Conservation (phyloP, 2,113 vertebrate genomes). For the Anolis carolinensis region DNA sequence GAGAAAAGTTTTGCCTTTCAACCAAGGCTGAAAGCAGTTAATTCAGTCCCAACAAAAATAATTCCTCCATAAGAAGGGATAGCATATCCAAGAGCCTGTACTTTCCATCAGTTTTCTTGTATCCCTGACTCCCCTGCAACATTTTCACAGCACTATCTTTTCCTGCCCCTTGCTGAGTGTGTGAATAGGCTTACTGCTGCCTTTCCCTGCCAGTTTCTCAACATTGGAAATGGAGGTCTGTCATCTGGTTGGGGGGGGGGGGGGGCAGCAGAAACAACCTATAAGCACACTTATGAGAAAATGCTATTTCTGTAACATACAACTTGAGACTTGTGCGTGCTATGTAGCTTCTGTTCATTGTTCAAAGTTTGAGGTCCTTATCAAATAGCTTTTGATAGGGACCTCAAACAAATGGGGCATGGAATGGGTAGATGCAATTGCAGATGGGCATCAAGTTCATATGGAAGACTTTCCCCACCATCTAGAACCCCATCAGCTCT, state of each 20-base stretch:
- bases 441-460: neutral
- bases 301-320: neutral
- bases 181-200: slow-evolving; percentile 35
- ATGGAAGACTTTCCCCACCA: neutral
- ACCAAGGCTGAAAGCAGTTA: neutral
- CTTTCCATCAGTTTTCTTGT: slow-evolving; percentile 26
- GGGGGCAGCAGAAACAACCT: neutral
- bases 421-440: neutral
- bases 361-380: neutral
- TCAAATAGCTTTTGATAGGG: too few species aligned
- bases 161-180: slow-evolving; percentile 20
- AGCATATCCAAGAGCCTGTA: rapidly evolving
- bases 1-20: neutral
- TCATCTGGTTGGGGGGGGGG: neutral
- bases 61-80: neutral
- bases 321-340: neutral
- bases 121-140: neutral
- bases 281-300: neutral
- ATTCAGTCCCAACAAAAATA: neutral
- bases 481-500: neutral
- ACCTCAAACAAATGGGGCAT: neutral
- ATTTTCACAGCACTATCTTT: neutral
- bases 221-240: slow-evolving; percentile 25
- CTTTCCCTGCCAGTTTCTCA: slow-evolving; percentile 32
- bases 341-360: neutral